These are phyloP conservation scores for Heliconius cydno DNA, from an alignment of 2,888 invertebrate species.

Conservation along the genomic window DNA sequence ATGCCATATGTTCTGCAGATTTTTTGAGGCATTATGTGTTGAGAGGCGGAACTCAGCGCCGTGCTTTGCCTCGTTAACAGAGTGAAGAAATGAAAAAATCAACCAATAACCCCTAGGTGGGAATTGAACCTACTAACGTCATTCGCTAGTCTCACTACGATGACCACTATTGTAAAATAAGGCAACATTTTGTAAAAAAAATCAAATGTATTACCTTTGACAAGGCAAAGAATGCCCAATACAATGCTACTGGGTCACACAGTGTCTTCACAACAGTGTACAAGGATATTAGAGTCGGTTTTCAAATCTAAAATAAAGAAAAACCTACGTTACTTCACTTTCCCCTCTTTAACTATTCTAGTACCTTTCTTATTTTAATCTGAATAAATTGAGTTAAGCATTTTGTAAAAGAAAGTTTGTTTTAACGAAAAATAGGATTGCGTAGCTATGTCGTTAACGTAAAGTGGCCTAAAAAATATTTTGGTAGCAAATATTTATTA, in stretches of 20 bases:
- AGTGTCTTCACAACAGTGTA: neutral
- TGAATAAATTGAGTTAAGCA: conserved; percentile 11
- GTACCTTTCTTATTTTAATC: conserved; percentile 4
- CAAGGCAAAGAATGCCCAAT: neutral
- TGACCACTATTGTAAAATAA: no score
- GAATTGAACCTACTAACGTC: no score
- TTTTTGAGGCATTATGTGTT: no score
- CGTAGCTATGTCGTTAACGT: neutral
- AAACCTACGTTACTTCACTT: neutral
- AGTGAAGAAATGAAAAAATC: no score
- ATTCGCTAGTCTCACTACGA: no score
- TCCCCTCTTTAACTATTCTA: conserved; percentile 14
- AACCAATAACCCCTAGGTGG: no score
- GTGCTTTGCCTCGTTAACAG: no score
- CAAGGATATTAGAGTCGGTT: conserved; percentile 8
- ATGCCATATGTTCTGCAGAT: no score
- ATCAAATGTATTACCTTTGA: neutral
- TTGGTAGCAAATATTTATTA: no score
- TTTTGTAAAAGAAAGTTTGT: conserved; percentile 14
- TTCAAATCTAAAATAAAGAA: neutral
- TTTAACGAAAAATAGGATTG: neutral
- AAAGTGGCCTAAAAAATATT: neutral
- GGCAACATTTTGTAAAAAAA: neutral
- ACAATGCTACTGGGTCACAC: neutral
- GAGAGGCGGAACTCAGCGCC: no score